Conservation (phyloP, 2,797 vertebrate species). For the Decapterus maruadsi region DNA sequence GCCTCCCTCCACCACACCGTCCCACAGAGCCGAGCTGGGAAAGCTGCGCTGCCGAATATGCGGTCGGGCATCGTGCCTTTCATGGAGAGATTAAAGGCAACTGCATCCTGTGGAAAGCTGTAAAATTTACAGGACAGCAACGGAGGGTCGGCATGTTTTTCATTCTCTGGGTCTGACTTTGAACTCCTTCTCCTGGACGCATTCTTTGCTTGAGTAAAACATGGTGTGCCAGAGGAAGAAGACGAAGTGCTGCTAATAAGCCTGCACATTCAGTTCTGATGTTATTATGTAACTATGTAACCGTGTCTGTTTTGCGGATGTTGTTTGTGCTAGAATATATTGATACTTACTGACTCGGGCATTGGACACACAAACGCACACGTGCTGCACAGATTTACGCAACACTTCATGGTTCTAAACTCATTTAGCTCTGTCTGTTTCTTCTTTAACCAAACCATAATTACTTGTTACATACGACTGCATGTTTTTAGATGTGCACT, state of each 20-base stretch:
- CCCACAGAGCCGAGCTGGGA: slow-evolving; percentile 35
- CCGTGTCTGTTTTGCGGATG: slow-evolving; percentile 64
- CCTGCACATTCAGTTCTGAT: slow-evolving; percentile 69
- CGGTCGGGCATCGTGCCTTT: slow-evolving; percentile 34
- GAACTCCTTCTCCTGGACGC: slow-evolving; percentile 63
- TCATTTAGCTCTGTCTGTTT: slow-evolving; percentile 37
- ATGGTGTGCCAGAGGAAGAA: slow-evolving; percentile 41
- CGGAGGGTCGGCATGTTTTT: slow-evolving; percentile 51
- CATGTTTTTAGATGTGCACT: slow-evolving; percentile 9
- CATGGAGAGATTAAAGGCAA: slow-evolving; percentile 70
- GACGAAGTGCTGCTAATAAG: slow-evolving; percentile 65
- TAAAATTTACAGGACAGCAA: slow-evolving; percentile 66
- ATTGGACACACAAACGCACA: slow-evolving; percentile 49
- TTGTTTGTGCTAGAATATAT: slow-evolving; percentile 64
- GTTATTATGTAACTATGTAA: slow-evolving; percentile 56
- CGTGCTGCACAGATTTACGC: slow-evolving; percentile 63
- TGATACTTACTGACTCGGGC: slow-evolving; percentile 43
- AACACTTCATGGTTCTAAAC: slow-evolving; percentile 20
- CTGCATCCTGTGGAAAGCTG: slow-evolving; percentile 64
- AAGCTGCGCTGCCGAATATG: slow-evolving; percentile 15
- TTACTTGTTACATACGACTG: background rate
- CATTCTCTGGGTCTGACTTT: slow-evolving; percentile 67
- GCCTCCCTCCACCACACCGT: slow-evolving; percentile 39
- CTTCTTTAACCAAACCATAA: slow-evolving; percentile 40
- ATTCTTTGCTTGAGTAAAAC: slow-evolving; percentile 54